phyloP scores from a whole-genome alignment of 2,888 invertebrate species.

The Gastrophysa polygoni region DNA sequence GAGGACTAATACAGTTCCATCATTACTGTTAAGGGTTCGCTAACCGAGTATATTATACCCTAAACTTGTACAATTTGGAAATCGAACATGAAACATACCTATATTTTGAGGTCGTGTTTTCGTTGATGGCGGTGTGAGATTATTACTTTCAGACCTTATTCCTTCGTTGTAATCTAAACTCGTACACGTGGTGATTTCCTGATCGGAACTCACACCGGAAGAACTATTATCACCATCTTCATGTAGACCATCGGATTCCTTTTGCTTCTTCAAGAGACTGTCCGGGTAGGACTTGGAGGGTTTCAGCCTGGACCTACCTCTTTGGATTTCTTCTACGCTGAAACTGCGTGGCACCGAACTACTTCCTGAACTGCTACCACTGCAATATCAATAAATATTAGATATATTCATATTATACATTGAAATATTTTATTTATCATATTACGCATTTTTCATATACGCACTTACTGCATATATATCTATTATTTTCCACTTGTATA shows the following conservation, averaged over 20 bases:
- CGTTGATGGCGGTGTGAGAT: conserved; percentile 44
- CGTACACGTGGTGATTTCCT: conserved; percentile 69
- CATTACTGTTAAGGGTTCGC: no score
- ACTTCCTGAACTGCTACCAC: conserved; percentile 73
- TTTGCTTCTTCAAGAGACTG: conserved; percentile 68
- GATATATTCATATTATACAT: neutral
- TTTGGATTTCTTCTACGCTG: conserved; percentile 88
- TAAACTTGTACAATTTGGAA: no score
- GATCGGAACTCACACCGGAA: conserved; percentile 87
- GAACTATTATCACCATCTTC: conserved; percentile 90
- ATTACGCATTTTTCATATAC: no score
- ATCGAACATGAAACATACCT: conserved; percentile 35
- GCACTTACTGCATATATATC: no score
- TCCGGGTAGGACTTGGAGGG: conserved; percentile 88
- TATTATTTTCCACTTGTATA: no score
- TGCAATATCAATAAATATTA: conserved; percentile 41
- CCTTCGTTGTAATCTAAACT: conserved; percentile 57
- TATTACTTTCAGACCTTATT: conserved; percentile 37
- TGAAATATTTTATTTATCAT: neutral
- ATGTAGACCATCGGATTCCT: conserved; percentile 55
- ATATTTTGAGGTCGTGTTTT: conserved; percentile 49
- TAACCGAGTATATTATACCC: no score
- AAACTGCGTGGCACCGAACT: conserved; percentile 83
- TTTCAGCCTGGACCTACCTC: conserved; percentile 82
- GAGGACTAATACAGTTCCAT: no score